Evolutionary conservation across 2,888 invertebrate species (phyloP).

Genomic region (Bellardia pandia): DNA sequence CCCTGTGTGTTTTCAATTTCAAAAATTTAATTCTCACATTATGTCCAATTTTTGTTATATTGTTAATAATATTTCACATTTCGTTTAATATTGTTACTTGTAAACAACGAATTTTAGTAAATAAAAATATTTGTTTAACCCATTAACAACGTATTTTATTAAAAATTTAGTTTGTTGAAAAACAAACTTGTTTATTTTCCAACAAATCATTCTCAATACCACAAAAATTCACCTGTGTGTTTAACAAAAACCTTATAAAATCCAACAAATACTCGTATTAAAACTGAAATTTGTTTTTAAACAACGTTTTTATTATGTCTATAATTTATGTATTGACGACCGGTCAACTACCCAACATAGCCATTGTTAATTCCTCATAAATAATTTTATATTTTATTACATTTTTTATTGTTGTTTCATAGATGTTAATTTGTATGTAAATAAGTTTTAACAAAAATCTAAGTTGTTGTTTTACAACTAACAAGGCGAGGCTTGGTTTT

Average conservation of each 20-base stretch:
- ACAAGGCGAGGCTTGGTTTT: slow-evolving; percentile 11
- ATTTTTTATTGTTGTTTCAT: slow-evolving; percentile 24
- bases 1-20: background rate
- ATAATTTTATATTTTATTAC: slow-evolving; percentile 13
- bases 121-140: background rate
- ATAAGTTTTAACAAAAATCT: slow-evolving; percentile 45
- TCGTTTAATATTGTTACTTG: background rate
- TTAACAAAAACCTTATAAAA: no score
- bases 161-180: background rate
- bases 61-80: background rate
- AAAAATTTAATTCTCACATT: slow-evolving; percentile 11
- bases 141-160: slow-evolving; percentile 15
- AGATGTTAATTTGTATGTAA: slow-evolving; percentile 55
- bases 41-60: slow-evolving; percentile 8
- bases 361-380: slow-evolving; percentile 42
- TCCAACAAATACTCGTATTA: no score
- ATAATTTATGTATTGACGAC: slow-evolving; percentile 32
- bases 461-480: background rate
- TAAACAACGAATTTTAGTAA: background rate
- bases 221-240: slow-evolving; percentile 12
- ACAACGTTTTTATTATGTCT: slow-evolving; percentile 3
- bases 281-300: no score
- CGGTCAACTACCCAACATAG: slow-evolving; percentile 19
- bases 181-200: slow-evolving; percentile 5
- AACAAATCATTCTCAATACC: background rate